These are phyloP conservation scores for Callorhinus ursinus DNA, from an alignment of 2,113 vertebrate genomes.

Conservation along the genomic window DNA sequence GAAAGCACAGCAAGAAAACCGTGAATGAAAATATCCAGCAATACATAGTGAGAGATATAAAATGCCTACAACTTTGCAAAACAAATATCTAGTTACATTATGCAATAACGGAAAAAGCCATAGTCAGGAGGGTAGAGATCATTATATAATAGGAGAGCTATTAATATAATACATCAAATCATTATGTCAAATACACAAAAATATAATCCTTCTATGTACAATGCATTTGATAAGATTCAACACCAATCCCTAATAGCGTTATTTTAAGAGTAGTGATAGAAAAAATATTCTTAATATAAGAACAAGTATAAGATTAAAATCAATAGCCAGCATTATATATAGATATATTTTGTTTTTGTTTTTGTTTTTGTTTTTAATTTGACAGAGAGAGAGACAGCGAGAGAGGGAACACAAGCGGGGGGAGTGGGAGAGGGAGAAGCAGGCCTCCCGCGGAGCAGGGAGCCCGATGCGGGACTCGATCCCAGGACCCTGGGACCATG, in stretches of 20 bases:
- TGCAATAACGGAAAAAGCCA: not conserved
- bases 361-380: too few species aligned
- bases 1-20: not conserved
- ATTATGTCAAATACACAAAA: not conserved
- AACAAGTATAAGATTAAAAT: constrained; percentile 28
- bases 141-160: not conserved
- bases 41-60: not conserved
- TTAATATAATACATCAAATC: not conserved
- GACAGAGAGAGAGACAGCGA: too few species aligned
- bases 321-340: not conserved
- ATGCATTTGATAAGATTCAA: constrained; percentile 9
- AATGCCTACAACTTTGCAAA: not conserved
- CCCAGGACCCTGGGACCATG: too few species aligned
- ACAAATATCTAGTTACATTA: not conserved
- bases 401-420: too few species aligned
- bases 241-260: not conserved
- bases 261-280: not conserved
- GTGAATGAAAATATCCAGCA: not conserved
- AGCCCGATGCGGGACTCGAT: too few species aligned
- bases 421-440: too few species aligned
- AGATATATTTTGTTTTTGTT: too few species aligned
- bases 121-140: not conserved
- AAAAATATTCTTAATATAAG: not conserved
- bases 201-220: not conserved
- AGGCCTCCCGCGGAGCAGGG: too few species aligned